These are phyloP conservation scores for Micrasema minimum DNA, from an alignment of 1,140 invertebrate species.

Conservation along the genomic window DNA sequence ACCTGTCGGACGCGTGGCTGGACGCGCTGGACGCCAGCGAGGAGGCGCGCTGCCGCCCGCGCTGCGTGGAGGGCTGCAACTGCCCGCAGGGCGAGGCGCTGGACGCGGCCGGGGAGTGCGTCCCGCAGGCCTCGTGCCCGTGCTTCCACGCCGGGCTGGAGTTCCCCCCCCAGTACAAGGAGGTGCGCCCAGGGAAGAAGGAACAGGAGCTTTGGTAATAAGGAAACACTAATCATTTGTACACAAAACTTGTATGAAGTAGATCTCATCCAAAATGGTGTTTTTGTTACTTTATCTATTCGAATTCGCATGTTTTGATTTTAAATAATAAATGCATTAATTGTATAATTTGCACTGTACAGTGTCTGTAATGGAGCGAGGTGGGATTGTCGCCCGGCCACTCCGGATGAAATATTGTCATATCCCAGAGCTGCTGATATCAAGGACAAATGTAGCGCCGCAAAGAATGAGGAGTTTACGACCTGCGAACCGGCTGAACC, in stretches of 20 bases:
- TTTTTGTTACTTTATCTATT: too few species aligned
- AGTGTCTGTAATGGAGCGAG: slow-evolving; percentile 79
- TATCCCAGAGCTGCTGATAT: slow-evolving; percentile 72
- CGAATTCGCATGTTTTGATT: too few species aligned
- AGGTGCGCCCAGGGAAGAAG: slow-evolving; percentile 74
- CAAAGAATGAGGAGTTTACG: slow-evolving; percentile 76
- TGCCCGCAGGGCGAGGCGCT: slow-evolving; percentile 83
- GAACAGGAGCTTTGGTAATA: slow-evolving; percentile 76
- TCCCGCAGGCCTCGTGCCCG: slow-evolving; percentile 79
- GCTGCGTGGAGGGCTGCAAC: slow-evolving; percentile 89
- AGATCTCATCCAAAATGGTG: too few species aligned
- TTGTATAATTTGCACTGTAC: slow-evolving; percentile 45
- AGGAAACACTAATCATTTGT: too few species aligned
- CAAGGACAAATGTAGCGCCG: slow-evolving; percentile 70
- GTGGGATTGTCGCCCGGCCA: slow-evolving; percentile 80
- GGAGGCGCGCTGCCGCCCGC: slow-evolving; percentile 66
- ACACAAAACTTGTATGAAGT: too few species aligned
- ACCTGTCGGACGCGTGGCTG: slow-evolving; percentile 63
- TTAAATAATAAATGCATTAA: too few species aligned
- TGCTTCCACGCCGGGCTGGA: slow-evolving; percentile 79
- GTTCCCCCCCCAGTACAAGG: slow-evolving; percentile 79
- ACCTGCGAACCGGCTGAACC: slow-evolving; percentile 80
- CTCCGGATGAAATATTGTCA: slow-evolving; percentile 69
- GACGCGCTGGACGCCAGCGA: slow-evolving; percentile 40
- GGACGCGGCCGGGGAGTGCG: slow-evolving; percentile 77